phyloP scores from a whole-genome alignment of 2,797 vertebrate species.

The Chaunax sp. region DNA sequence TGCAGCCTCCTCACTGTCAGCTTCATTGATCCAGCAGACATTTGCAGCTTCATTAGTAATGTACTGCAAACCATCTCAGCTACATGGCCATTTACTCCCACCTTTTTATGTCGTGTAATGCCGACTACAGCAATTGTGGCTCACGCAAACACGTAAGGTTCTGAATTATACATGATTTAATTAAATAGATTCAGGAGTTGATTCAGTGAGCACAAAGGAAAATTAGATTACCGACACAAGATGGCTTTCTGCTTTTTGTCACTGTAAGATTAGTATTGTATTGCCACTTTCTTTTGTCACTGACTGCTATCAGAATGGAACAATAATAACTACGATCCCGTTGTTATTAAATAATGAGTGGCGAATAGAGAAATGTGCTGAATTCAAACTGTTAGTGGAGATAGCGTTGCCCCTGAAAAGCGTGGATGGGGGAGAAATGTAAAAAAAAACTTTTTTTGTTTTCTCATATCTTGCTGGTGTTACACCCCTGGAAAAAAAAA shows the following conservation, averaged over 20 bases:
- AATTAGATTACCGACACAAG: slow-evolving; percentile 61
- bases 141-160: slow-evolving; percentile 54
- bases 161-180: slow-evolving; percentile 79
- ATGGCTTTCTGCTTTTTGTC: slow-evolving; percentile 50
- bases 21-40: slow-evolving; percentile 26
- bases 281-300: slow-evolving; percentile 52
- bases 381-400: slow-evolving; percentile 46
- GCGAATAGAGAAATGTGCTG: slow-evolving; percentile 58
- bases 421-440: neutral
- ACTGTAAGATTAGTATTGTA: slow-evolving; percentile 57
- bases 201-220: slow-evolving; percentile 72
- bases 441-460: neutral
- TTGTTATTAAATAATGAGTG: slow-evolving; percentile 67
- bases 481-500: too few relatives aligned
- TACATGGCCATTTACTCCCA: slow-evolving; percentile 26
- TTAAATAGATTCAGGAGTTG: slow-evolving; percentile 69
- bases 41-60: slow-evolving; percentile 52
- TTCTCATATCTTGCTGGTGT: neutral
- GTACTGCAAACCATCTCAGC: slow-evolving; percentile 40
- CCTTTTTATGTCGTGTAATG: slow-evolving; percentile 42
- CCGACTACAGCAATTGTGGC: slow-evolving; percentile 45
- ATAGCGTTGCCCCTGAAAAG: slow-evolving; percentile 18
- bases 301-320: slow-evolving; percentile 41
- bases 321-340: slow-evolving; percentile 58
- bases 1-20: slow-evolving; percentile 13